Evolutionary conservation across 2,888 invertebrate species (phyloP).

Genomic region (Stenotaenia linearis): DNA sequence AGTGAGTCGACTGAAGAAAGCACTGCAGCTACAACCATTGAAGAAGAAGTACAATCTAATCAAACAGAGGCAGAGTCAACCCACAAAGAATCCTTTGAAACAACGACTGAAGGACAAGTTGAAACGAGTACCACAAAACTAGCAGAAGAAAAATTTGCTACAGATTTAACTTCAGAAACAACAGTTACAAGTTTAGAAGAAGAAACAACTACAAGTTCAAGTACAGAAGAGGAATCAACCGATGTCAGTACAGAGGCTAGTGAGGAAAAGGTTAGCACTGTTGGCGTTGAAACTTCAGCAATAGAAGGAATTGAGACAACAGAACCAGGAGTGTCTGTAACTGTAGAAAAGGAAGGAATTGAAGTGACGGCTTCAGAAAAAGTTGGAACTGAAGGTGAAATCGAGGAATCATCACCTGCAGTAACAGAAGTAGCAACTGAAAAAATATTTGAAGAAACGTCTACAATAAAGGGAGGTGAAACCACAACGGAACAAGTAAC

Average conservation of each 20-base stretch:
- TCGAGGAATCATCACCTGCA: slow-evolving; percentile 36
- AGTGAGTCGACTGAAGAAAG: neutral
- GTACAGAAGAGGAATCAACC: neutral
- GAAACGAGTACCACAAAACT: neutral
- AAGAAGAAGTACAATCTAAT: neutral
- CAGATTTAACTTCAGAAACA: neutral
- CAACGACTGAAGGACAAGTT: neutral
- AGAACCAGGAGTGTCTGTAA: neutral
- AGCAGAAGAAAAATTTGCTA: neutral
- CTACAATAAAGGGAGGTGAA: slow-evolving; percentile 30
- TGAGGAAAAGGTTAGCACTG: neutral
- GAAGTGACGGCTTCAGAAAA: slow-evolving; percentile 28
- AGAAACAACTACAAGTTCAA: neutral
- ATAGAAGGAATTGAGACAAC: neutral
- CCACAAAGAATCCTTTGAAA: neutral
- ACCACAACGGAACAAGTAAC: slow-evolving; percentile 13
- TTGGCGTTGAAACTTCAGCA: neutral
- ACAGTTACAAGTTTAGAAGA: neutral
- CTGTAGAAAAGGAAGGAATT: neutral
- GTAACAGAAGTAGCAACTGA: slow-evolving; percentile 2
- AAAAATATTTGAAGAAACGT: slow-evolving; percentile 35
- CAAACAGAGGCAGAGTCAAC: neutral
- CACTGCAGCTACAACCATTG: neutral
- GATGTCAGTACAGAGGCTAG: neutral
- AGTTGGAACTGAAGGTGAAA: too few species aligned